Percentiles rank a stretch among this genome's conserved stretches.
phyloP scores from a whole-genome alignment of 2,113 vertebrate species.

The Elanus axillaris region DNA sequence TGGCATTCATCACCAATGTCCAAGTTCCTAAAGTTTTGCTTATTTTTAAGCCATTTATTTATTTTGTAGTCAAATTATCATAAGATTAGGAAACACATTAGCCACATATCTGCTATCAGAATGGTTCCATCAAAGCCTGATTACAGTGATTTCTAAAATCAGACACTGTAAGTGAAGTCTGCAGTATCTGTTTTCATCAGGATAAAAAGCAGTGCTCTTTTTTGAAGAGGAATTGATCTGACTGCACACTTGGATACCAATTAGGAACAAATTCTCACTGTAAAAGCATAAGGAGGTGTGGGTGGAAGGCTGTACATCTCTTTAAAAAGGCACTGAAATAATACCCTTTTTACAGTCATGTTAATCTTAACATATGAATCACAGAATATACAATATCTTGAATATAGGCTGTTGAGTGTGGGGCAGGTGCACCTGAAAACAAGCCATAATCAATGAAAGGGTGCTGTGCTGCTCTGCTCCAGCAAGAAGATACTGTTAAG shows the following conservation, averaged over 20 bases:
- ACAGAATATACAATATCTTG: neutral
- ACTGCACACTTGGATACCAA: constrained; percentile 22
- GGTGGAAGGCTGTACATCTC: neutral
- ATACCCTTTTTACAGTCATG: neutral
- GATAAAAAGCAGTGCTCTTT: neutral
- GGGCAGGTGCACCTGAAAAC: neutral
- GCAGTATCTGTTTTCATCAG: neutral
- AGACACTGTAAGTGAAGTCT: neutral
- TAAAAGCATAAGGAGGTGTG: neutral
- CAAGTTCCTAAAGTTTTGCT: neutral
- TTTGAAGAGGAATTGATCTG: constrained; percentile 19
- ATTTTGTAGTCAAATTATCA: neutral
- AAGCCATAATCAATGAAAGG: neutral
- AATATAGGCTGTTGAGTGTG: neutral
- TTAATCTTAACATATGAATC: neutral
- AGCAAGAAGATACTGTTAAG: neutral
- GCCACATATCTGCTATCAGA: neutral
- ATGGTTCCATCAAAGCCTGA: neutral
- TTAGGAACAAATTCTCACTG: constrained; percentile 2
- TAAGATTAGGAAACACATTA: neutral
- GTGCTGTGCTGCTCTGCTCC: neutral
- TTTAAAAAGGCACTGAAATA: neutral
- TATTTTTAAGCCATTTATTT: neutral
- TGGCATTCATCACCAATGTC: neutral
- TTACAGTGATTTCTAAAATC: constrained; percentile 14